A percentile compares a stretch with the other conserved stretches of the same genome.
These are phyloP conservation scores for Drosophila melanosoma DNA, from an alignment of 2,888 invertebrate genomes.

Conservation along the genomic window DNA sequence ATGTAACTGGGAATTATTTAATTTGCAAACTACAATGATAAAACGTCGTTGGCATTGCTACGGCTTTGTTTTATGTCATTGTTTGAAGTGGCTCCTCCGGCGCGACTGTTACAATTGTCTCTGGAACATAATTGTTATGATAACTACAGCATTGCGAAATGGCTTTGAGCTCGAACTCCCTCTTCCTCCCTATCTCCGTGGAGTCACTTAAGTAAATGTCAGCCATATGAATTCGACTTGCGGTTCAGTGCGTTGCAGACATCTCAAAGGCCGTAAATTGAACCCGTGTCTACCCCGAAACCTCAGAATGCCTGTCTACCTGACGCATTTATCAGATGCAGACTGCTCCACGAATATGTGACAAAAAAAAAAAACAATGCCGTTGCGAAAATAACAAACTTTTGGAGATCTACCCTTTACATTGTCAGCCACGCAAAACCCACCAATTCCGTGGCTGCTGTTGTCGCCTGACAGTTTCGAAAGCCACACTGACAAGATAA, in stretches of 20 bases:
- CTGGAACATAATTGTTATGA: constrained; percentile 74
- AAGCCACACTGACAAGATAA: constrained; percentile 69
- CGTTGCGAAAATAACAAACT: constrained; percentile 35
- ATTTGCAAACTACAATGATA: constrained; percentile 77
- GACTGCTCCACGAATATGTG: constrained; percentile 45
- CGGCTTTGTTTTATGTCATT: constrained; percentile 71
- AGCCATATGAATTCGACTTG: constrained; percentile 48
- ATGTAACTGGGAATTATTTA: constrained; percentile 82
- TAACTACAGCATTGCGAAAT: constrained; percentile 58
- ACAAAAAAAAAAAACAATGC: constrained; percentile 29
- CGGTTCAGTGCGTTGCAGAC: constrained; percentile 46
- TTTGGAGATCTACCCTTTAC: constrained; percentile 51
- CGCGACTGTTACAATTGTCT: constrained; percentile 66
- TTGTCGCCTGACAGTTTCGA: constrained; percentile 60
- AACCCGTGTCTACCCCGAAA: constrained; percentile 40
- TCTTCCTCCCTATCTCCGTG: constrained; percentile 9
- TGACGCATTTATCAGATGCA: constrained; percentile 72
- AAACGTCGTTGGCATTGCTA: constrained; percentile 23
- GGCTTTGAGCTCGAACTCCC: constrained; percentile 14
- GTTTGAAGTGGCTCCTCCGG: constrained; percentile 64
- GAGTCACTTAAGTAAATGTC: constrained; percentile 73
- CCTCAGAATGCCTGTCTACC: constrained; percentile 31
- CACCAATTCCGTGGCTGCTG: constrained; percentile 30
- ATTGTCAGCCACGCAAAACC: constrained; percentile 41
- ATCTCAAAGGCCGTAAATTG: constrained; percentile 71